These are phyloP conservation scores for Pristionchus arcanus DNA, from an alignment of 2,888 invertebrate genomes.

Conservation along the genomic window DNA sequence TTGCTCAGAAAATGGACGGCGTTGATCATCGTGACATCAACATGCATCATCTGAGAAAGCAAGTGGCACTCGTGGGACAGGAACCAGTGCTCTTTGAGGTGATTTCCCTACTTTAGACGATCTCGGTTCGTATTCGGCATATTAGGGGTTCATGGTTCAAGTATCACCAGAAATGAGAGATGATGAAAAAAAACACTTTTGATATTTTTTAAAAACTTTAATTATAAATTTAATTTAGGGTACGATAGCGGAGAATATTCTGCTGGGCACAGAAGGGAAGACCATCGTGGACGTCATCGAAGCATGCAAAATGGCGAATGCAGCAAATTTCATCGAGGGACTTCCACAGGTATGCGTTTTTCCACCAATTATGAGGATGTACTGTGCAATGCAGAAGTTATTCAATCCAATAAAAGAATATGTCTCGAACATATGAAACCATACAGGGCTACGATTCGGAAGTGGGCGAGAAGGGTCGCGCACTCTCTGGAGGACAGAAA, in stretches of 20 bases:
- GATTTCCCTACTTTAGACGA: too few relatives aligned
- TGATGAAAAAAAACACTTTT: not conserved
- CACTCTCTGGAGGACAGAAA: constrained; percentile 38
- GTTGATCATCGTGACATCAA: constrained; percentile 35
- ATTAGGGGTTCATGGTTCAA: too few relatives aligned
- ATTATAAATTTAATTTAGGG: too few relatives aligned
- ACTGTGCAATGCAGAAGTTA: not conserved
- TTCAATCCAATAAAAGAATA: not conserved
- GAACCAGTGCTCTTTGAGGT: constrained; percentile 69
- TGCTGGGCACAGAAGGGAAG: constrained; percentile 13
- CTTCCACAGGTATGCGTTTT: constrained; percentile 56
- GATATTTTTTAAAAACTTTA: too few relatives aligned
- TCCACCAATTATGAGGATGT: too few relatives aligned
- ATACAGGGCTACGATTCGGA: constrained; percentile 26
- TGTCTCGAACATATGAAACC: not conserved
- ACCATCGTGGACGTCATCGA: constrained; percentile 54
- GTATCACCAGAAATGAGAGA: too few relatives aligned
- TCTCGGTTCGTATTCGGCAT: not conserved
- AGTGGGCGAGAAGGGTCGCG: constrained; percentile 44
- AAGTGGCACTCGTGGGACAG: constrained; percentile 70
- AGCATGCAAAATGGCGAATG: constrained; percentile 59
- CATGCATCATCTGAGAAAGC: constrained; percentile 62
- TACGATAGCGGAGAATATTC: constrained; percentile 47
- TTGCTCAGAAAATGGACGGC: constrained; percentile 41
- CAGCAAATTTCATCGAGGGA: constrained; percentile 58